Conservation (phyloP, 2,113 vertebrate species). For the Grammomys surdaster region DNA sequence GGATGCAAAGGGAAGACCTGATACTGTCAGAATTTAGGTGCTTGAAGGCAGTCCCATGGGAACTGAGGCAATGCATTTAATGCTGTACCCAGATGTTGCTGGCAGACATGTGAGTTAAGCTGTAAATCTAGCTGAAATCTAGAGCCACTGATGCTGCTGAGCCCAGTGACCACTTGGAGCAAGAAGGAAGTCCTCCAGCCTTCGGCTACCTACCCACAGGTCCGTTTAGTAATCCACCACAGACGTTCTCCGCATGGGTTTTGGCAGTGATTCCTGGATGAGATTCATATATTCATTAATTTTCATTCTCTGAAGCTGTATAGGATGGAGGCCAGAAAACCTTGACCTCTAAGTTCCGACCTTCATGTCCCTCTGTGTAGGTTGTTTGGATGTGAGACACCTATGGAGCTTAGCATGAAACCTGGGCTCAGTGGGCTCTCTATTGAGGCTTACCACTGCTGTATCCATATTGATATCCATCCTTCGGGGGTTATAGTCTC, state of each 20-base stretch:
- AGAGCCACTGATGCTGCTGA: background rate
- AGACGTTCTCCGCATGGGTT: background rate
- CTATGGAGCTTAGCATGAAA: background rate
- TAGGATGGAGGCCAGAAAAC: background rate
- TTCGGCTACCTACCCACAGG: background rate
- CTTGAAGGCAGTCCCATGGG: background rate
- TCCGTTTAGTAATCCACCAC: background rate
- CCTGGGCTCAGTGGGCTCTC: background rate
- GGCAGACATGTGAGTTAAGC: background rate
- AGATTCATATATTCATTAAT: background rate
- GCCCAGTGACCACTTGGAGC: background rate
- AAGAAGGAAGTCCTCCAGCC: background rate
- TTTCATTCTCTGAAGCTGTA: background rate
- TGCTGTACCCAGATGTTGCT: background rate
- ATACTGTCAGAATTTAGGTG: background rate
- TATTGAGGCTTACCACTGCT: background rate
- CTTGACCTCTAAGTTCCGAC: background rate
- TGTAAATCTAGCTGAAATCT: background rate
- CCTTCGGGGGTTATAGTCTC: background rate
- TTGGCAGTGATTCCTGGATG: background rate
- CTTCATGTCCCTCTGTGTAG: background rate
- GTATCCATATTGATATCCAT: background rate
- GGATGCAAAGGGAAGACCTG: background rate
- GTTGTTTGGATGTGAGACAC: fast-evolving
- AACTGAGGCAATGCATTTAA: background rate